Evolutionary conservation across 2,888 invertebrate genomes (phyloP), one percentile per base, ranked within the genome.

Genomic region (Sminthurides aquaticus): DNA sequence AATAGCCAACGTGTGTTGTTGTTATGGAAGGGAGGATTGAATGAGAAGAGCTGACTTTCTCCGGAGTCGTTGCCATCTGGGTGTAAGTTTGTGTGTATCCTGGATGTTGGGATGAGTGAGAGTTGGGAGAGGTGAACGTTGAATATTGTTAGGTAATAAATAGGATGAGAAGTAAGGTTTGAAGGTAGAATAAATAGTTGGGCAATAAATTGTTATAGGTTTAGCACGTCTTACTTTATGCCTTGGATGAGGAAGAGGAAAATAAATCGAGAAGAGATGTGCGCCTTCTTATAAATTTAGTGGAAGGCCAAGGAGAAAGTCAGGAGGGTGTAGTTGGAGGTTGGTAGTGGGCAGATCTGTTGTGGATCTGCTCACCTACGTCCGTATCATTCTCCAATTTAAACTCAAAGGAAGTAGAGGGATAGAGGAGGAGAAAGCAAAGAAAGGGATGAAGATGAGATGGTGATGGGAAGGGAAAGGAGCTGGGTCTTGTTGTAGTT

Each of bases 111-210:
- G 43, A 34, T 34, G 43, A 34, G 43, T 34, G 5, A 11, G 43
- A 34, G 43, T 15, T 15, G 43, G 43, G 5, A 15, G 15, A 59
- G 59, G 29, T 59, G 43, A 43, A 24, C 43, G 29, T 34, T 59
- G 59, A 59, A 59, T 59, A 59, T 59, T 59, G 48, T 43, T 48
- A 22, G 48, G 59, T 26, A 59, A 59, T 59, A 59, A 59, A 59
- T 59, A 59, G 28, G 59, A 15, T 1, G 59, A 59, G 48, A 34
- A 11, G 43, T 34, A 34, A 34, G 43, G 43, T 34, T 34, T 34
- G 43, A 34, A 34, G 43, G 43, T 34, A 34, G 43, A 34, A 34
- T 34, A 34, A 34, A 34, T 34, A 34, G 43, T 34, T 34, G 43
- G 24, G 24, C 22, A 25, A 57, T 28, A 57, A 57, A 29, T 57